Evolutionary conservation across 2,113 vertebrate genomes (phyloP), one percentile per base, ranked within the genome.

Genomic region (Antennarius striatus): DNA sequence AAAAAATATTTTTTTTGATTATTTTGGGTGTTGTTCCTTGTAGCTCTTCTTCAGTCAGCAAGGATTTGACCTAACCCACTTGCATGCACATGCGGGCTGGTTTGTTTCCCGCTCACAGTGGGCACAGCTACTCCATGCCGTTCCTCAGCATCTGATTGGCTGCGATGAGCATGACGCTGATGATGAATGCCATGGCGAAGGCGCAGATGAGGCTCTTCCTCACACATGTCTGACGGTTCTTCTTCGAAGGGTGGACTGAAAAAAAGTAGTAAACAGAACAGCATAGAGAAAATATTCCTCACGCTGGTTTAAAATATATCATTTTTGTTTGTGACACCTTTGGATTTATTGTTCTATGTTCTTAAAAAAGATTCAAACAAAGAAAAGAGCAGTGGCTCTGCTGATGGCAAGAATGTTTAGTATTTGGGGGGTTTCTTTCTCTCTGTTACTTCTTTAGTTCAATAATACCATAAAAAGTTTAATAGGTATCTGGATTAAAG

Each of bases 151-250:
- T 99, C 94, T 99, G 98, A 89, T 99, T 99, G 92, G 98, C 98
- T 0, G 98, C 98, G 9, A 99, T 99, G 91, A 99, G 90, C 97
- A 99, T 99, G 90, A 99, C 98, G 36, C 98, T 99, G 84, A 99
- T 99, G 89, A 99, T 99, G 92, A 99, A 99, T 80, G 98, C 98
- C 97, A 99, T 98, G 87, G 96, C 98, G n/a, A 99, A 99, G 29
- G 98, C 97, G 83, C 98, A 99, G 90, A 99, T 99, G 85, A 99
- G 95, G 89, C 97, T 99, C 93, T 99, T 99, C 84, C 98, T 94
- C 68, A 99, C 97, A 0, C 98, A 99, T 22, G 98, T 98, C 94
- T 99, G 98, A 3, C 98, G 91, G 91, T 99, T 99, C 92, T 98
- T 96, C 88, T 99, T 99, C 78, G 96, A 95, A 13, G 97, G 95